Percentiles rank a stretch among this genome's conserved stretches.
phyloP scores from a whole-genome alignment of 1,140 invertebrate species.

The Diachasma alloeum region DNA sequence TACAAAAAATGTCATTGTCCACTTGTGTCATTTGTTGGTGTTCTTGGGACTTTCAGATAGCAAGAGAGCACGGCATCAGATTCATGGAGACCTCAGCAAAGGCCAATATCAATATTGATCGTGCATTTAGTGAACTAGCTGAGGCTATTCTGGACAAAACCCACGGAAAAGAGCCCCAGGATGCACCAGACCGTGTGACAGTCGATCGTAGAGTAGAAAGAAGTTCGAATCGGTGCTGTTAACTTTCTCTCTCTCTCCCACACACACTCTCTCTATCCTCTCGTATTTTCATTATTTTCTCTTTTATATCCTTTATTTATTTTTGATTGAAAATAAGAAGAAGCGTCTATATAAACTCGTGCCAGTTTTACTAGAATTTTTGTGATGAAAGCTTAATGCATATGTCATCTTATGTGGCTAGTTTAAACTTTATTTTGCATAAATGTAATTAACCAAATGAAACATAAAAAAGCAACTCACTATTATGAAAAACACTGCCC shows the following conservation, averaged over 20 bases:
- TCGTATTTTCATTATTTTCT: not conserved
- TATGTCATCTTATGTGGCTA: conserved; percentile 2
- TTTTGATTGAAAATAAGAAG: not conserved
- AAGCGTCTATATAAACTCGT: conserved; percentile 4
- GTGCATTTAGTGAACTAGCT: conserved; percentile 95
- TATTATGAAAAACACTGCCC: conserved; percentile 1
- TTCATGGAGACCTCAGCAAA: conserved; percentile 99
- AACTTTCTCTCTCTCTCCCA: conserved; percentile 34
- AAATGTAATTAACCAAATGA: conserved; percentile 3
- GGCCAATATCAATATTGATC: conserved; percentile 97
- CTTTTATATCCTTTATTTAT: conserved; percentile 6
- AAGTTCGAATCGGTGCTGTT: conserved; percentile 63
- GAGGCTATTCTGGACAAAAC: conserved; percentile 95
- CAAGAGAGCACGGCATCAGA: conserved; percentile 95
- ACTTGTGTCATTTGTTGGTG: not conserved
- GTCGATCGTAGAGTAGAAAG: conserved; percentile 69
- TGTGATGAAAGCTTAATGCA: conserved; percentile 5
- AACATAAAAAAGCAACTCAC: not conserved
- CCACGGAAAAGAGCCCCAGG: conserved; percentile 72
- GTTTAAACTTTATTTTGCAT: not conserved
- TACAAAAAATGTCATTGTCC: too few relatives aligned
- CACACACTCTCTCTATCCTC: not conserved
- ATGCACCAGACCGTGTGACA: conserved; percentile 73
- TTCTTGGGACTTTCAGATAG: conserved; percentile 77
- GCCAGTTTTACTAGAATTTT: conserved; percentile 6